Conservation (phyloP, 2,797 vertebrate genomes). For the Eulemur coronatus region DNA sequence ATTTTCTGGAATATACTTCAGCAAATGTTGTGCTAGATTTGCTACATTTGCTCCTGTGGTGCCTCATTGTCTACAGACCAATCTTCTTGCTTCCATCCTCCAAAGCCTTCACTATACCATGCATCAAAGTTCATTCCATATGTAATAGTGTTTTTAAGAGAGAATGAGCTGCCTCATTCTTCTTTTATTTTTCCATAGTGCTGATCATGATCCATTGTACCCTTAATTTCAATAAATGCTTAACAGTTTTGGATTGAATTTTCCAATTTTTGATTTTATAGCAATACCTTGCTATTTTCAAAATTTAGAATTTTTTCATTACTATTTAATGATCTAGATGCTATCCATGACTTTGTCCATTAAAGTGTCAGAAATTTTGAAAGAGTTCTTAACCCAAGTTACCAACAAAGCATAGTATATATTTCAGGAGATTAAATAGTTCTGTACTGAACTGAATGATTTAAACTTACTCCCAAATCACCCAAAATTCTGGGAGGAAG, state of each 20-base stretch:
- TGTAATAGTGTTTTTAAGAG: not conserved
- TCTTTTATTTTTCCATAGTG: not conserved
- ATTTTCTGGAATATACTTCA: not conserved
- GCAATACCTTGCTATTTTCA: not conserved
- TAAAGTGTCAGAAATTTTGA: not conserved
- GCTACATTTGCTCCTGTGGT: not conserved
- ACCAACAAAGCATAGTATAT: not conserved
- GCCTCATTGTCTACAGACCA: not conserved
- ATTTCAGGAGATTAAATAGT: not conserved
- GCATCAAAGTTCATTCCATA: not conserved
- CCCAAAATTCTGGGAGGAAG: conserved; percentile 21
- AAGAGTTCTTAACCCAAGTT: not conserved
- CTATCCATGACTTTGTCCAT: not conserved
- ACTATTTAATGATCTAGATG: not conserved
- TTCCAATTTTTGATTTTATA: not conserved
- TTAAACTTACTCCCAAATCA: not conserved
- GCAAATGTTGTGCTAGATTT: not conserved
- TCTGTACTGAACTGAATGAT: conserved; percentile 1
- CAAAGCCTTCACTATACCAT: not conserved
- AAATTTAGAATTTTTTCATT: not conserved
- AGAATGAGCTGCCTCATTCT: not conserved
- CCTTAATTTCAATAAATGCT: not conserved
- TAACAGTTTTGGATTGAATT: not conserved
- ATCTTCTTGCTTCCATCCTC: not conserved
- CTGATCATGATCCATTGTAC: not conserved